These are phyloP conservation scores for Fregetta grallaria DNA, from an alignment of 2,113 vertebrate genomes.

Conservation along the genomic window DNA sequence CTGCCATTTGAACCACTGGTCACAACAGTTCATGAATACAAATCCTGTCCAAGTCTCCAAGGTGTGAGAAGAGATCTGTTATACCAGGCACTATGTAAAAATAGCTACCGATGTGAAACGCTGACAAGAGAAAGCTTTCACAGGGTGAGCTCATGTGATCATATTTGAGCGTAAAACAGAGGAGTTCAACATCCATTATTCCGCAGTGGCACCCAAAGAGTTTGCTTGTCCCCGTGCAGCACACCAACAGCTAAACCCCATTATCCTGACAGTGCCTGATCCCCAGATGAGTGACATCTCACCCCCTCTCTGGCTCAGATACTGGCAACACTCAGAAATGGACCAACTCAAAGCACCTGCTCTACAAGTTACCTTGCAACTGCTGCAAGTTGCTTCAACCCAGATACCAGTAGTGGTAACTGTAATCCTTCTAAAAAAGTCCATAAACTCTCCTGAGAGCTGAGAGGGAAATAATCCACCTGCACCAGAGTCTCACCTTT, in stretches of 20 bases:
- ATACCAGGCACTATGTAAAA: background rate
- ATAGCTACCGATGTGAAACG: background rate
- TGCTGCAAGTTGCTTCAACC: background rate
- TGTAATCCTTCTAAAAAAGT: background rate
- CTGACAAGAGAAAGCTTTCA: background rate
- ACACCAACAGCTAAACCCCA: background rate
- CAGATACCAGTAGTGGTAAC: background rate
- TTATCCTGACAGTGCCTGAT: background rate
- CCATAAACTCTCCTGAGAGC: background rate
- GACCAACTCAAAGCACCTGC: background rate
- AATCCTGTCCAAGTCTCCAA: background rate
- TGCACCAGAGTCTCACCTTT: background rate
- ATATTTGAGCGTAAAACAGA: background rate
- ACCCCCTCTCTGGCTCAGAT: background rate
- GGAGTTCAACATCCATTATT: background rate
- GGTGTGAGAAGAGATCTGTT: background rate
- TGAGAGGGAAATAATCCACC: background rate
- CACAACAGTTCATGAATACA: background rate
- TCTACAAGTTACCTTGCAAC: background rate
- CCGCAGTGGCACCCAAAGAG: background rate
- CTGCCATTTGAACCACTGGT: background rate
- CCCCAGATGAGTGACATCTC: background rate
- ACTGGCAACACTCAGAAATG: background rate
- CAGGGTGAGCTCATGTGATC: background rate
- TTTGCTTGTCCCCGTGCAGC: background rate